Percentiles rank a stretch among this genome's conserved stretches.
Evolutionary conservation across 2,888 invertebrate genomes (phyloP).

Genomic region (Patella ulyssiponensis): DNA sequence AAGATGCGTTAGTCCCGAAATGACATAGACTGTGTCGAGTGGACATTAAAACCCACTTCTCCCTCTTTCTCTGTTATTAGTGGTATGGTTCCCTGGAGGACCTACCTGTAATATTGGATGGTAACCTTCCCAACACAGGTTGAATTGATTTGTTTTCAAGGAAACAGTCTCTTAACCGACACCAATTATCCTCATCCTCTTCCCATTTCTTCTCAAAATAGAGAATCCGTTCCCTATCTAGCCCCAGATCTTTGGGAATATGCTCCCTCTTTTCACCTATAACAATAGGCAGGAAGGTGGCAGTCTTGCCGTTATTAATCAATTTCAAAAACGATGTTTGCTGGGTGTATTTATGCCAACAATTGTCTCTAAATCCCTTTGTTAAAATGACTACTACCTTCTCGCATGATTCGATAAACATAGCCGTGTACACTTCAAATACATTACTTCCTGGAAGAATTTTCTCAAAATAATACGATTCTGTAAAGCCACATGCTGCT

Average conservation of each 20-base stretch:
- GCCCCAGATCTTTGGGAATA: background rate
- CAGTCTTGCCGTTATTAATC: background rate
- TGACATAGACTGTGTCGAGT: too few relatives aligned
- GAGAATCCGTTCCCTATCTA: background rate
- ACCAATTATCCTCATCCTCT: too few relatives aligned
- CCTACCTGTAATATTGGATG: too few relatives aligned
- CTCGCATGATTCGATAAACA: background rate
- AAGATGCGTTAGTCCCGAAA: too few relatives aligned
- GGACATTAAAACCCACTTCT: too few relatives aligned
- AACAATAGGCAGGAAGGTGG: background rate
- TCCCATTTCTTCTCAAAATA: too few relatives aligned
- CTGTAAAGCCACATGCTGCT: background rate
- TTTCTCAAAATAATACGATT: background rate
- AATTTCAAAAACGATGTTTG: background rate
- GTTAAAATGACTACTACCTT: background rate
- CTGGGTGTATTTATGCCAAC: background rate
- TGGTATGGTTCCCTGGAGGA: too few relatives aligned
- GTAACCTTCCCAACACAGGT: too few relatives aligned
- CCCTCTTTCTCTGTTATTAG: too few relatives aligned
- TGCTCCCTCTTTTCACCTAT: background rate
- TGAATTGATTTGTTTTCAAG: too few relatives aligned
- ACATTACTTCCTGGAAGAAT: background rate
- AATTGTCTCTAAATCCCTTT: background rate
- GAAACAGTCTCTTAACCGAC: too few relatives aligned
- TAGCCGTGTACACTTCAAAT: background rate